Base-by-base conservation (phyloP, 2,113 vertebrate species). In the Cyphomyrus discorhynchus region DNA sequence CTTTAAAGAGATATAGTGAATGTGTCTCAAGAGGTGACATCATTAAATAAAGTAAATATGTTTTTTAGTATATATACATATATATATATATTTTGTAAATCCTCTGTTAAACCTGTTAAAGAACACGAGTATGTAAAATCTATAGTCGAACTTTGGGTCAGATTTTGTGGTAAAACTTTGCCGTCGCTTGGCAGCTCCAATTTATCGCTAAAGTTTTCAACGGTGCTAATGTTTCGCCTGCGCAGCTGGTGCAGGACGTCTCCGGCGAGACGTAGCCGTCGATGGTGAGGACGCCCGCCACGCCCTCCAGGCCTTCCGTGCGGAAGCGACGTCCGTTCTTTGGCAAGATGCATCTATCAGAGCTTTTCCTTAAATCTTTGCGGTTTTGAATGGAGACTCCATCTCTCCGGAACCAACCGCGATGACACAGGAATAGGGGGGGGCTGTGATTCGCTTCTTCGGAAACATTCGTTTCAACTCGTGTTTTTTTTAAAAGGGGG, bases 201-300 rank as follows among this genome's bases (percentile, higher is more conserved):
- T 70, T 31, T 13, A 31, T 80, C 17, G 88, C 89, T 84, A 92
- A 93, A 46, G 93, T 92, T 94, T 90, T 91, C 88, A 90, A 92
- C 90, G 95, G 95, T 96, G 95, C 95, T 96, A 94, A 94, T 88
- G 88, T 91, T 93, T n/a, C 8, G 19, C 8, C 82, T 10, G 45
- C 8, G 45, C 47, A n/a, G 21, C 9, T 39, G 45, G 0, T 7
- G 21, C 39, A 46, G 80, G 21, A n/a, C 9, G 5, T 45, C 39
- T 82, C 77, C 35, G 77, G 19, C 15, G 2, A 82, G 39, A 3
- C 35, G 17, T 9, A 21, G 42, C 21, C 21, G 39, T 46, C 19
- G 39, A 24, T 6, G 3, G 11, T 19, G 70, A 39, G 70, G 35
- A 77, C 8, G 70, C 70, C 70, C 1, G 13, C 13, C 35, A 2